Percentiles rank a stretch among this genome's conserved stretches.
phyloP scores from a whole-genome alignment of 2,888 invertebrate species.

The Gymnoscelis rufifasciata region DNA sequence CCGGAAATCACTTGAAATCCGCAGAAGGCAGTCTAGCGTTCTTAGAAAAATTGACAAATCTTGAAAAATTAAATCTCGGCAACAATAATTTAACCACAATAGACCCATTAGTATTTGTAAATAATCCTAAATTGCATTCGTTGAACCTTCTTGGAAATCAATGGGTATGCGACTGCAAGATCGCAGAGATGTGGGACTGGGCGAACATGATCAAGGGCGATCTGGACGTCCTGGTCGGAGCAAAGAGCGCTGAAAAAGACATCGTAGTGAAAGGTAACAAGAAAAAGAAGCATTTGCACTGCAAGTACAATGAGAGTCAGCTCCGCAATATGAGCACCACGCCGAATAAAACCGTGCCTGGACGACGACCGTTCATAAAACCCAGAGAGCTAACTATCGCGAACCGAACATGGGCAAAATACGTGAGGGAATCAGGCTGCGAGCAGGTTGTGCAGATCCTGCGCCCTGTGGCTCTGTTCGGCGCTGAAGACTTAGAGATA shows the following conservation, averaged over 20 bases:
- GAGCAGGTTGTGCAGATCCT: slow-evolving; percentile 74
- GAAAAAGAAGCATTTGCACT: slow-evolving; percentile 81
- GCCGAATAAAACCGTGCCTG: slow-evolving; percentile 73
- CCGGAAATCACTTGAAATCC: slow-evolving; percentile 77
- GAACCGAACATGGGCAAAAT: slow-evolving; percentile 85
- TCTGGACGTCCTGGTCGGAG: slow-evolving; percentile 81
- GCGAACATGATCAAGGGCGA: slow-evolving; percentile 82
- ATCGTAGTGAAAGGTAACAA: slow-evolving; percentile 82
- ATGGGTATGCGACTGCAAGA: slow-evolving; percentile 83
- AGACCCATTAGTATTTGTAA: slow-evolving; percentile 73
- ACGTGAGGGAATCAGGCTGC: slow-evolving; percentile 83
- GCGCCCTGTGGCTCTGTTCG: slow-evolving; percentile 59
- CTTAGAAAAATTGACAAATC: slow-evolving; percentile 72
- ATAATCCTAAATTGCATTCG: slow-evolving; percentile 79
- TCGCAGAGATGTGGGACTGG: slow-evolving; percentile 86
- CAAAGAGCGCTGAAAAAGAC: slow-evolving; percentile 81
- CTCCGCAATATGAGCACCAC: slow-evolving; percentile 68
- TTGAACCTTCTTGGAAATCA: slow-evolving; percentile 84
- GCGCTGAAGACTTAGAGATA: slow-evolving; percentile 9
- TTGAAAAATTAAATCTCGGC: slow-evolving; percentile 81
- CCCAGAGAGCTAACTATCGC: slow-evolving; percentile 78
- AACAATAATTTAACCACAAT: slow-evolving; percentile 81
- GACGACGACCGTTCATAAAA: slow-evolving; percentile 78
- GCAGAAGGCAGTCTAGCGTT: slow-evolving; percentile 74
- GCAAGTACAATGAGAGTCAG: slow-evolving; percentile 81